These are phyloP conservation scores for Callimorpha dominula DNA, from an alignment of 2,888 invertebrate species.

Conservation along the genomic window DNA sequence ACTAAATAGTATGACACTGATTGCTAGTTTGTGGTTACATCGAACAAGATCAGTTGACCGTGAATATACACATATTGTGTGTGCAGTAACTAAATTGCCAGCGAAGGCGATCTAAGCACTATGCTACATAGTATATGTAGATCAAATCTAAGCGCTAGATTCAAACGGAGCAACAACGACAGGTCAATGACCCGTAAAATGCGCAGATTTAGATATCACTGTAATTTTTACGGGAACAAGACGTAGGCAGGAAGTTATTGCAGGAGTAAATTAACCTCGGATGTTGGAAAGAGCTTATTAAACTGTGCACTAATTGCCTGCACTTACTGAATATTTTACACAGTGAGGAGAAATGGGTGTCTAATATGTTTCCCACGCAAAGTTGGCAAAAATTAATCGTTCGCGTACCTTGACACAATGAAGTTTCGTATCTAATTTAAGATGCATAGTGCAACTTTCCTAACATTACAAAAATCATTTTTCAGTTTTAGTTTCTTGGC, in stretches of 20 bases:
- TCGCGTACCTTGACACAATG: not conserved
- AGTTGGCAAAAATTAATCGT: not conserved
- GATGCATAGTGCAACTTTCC: not conserved
- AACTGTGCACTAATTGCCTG: conserved; percentile 14
- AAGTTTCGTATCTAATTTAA: not conserved
- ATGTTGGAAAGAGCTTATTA: conserved; percentile 3
- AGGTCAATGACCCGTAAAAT: not conserved
- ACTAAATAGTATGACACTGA: not conserved
- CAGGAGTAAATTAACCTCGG: not conserved
- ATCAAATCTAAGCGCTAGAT: not conserved
- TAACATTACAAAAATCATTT: not conserved
- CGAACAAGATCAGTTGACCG: not conserved
- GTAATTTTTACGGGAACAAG: not conserved
- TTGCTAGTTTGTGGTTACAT: not conserved
- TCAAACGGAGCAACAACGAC: not conserved
- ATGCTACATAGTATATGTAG: not conserved
- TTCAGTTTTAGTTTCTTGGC: not conserved
- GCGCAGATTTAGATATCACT: too few species aligned
- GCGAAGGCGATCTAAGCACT: not conserved
- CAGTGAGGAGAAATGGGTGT: conserved; percentile 3
- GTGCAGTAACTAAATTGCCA: not conserved
- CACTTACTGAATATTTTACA: conserved; percentile 12
- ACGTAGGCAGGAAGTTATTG: not conserved
- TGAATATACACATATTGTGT: not conserved
- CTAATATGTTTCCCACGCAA: not conserved